Evolutionary conservation across 2,888 invertebrate genomes (phyloP), one percentile per base, ranked within the genome.

Genomic region (Melinaea menophilus): DNA sequence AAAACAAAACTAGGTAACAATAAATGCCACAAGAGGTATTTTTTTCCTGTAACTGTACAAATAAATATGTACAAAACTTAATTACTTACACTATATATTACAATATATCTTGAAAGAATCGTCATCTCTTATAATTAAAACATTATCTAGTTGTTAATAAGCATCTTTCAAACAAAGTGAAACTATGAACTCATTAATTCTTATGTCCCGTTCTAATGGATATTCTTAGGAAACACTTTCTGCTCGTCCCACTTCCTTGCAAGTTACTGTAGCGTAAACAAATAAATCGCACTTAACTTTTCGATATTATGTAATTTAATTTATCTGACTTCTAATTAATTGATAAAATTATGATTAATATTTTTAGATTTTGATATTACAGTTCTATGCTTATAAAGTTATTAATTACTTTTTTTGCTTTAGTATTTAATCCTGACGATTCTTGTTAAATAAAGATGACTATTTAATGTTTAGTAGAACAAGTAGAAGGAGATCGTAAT

Each of bases 161-260:
- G 31, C 51, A 3, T 31, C 51, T 31, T 9, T 9, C 57, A 63
- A 63, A 67, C 60, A 59, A 66, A 60, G 59, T 59, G 58, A 66
- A 71, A 72, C 63, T 64, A 69, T 61, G 63, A 22, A 22, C 22
- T 67, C 69, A 71, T 80, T 82, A 79, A 81, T 81, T 75, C 67
- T 69, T 69, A 71, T 70, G 74, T 75, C 72, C 74, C 65, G 65
- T 76, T 79, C 79, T 82, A 83, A 82, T 82, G 79, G 79, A 83
- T 75, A 74, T 77, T 75, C 75, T 76, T 75, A 75, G 72, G 75
- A 67, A 64, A 71, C 67, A 61, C 67, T 69, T 69, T 70, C 73
- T 75, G 66, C 73, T 73, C 68, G 76, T 69, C 67, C 79, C 64
- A 79, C 71, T 80, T 80, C 68, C 63, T 68, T 72, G 76, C 75